A percentile compares a stretch with the other conserved stretches of the same genome.
These are phyloP conservation scores for Pseudomyrmex gracilis DNA, from an alignment of 1,140 invertebrate species.

Conservation along the genomic window DNA sequence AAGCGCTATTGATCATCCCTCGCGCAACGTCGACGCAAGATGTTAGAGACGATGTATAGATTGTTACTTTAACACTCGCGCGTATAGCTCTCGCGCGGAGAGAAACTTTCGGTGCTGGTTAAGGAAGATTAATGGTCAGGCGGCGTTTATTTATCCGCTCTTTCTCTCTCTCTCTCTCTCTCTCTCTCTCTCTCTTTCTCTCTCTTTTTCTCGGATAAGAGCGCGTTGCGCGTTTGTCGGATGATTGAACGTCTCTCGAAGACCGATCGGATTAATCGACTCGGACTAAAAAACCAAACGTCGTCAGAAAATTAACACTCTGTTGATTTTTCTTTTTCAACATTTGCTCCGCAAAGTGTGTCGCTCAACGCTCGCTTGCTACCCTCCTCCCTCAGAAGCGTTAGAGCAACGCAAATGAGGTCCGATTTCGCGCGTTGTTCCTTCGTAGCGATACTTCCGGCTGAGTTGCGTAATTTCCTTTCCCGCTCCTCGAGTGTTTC, in stretches of 20 bases:
- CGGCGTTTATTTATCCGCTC: constrained; percentile 30
- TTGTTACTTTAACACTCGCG: constrained; percentile 55
- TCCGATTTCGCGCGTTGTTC: constrained; percentile 8
- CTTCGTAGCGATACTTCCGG: constrained; percentile 37
- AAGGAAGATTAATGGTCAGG: constrained; percentile 54
- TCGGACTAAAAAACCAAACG: not conserved
- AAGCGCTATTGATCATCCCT: constrained; percentile 46
- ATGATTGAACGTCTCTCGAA: constrained; percentile 55
- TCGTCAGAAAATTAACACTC: constrained; percentile 21
- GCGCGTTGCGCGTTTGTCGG: constrained; percentile 12
- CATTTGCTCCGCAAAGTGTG: not conserved
- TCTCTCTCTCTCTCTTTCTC: too few species aligned
- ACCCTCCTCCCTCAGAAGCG: constrained; percentile 4
- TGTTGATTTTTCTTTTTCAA: not conserved
- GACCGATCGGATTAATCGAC: constrained; percentile 51
- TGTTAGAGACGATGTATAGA: constrained; percentile 45
- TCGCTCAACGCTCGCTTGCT: not conserved
- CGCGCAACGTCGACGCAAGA: constrained; percentile 50
- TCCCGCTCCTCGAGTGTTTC: not conserved
- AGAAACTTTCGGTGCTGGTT: constrained; percentile 45
- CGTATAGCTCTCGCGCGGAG: constrained; percentile 8
- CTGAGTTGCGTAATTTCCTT: constrained; percentile 20
- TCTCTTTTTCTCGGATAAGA: not conserved
- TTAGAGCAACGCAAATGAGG: constrained; percentile 18
- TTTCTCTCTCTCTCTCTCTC: too few species aligned